A percentile compares a stretch with the other conserved stretches of the same genome.
Conservation (phyloP, 2,113 vertebrate species). For the Prinia subflava region DNA sequence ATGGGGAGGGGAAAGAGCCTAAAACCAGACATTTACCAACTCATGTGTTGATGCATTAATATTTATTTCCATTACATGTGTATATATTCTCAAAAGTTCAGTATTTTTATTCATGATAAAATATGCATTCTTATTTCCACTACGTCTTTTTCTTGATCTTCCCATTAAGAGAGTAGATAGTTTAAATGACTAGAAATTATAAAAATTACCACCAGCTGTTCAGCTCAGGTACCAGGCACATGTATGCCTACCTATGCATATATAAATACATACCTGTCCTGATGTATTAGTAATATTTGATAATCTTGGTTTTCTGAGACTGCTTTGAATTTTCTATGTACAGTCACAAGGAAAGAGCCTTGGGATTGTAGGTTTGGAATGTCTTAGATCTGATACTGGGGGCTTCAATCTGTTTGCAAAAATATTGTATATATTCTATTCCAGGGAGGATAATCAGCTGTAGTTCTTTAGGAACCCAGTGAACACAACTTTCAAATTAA, state of each 20-base stretch:
- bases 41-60: neutral
- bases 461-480: neutral
- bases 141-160: neutral
- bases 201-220: neutral
- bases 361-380: neutral
- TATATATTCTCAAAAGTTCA: neutral
- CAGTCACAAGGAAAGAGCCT: neutral
- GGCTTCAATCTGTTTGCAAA: neutral
- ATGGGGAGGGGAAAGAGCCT: neutral
- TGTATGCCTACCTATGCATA: neutral
- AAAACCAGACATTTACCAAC: neutral
- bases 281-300: neutral
- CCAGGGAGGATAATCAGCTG: neutral
- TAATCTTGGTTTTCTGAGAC: neutral
- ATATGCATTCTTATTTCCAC: neutral
- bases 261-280: neutral
- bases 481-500: neutral
- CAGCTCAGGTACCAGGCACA: neutral
- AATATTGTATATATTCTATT: neutral
- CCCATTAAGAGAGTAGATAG: neutral
- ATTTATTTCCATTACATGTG: neutral
- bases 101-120: neutral
- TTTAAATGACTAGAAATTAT: neutral
- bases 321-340: neutral
- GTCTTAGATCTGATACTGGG: neutral